Evolutionary conservation across 2,113 vertebrate species (phyloP), one percentile per base, ranked within the genome.

Genomic region (Engraulis encrasicolus): DNA sequence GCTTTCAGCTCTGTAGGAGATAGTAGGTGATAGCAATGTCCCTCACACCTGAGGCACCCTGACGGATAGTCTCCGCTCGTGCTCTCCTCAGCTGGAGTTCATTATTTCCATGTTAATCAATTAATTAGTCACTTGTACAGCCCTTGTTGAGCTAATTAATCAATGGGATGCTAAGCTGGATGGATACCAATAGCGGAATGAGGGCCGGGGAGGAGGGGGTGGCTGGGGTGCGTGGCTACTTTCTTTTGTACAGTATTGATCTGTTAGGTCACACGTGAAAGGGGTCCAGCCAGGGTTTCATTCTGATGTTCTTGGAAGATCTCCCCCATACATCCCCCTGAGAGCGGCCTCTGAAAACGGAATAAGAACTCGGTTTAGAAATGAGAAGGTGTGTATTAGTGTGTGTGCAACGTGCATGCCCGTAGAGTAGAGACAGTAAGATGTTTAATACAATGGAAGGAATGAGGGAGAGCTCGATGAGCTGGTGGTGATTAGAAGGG

Each of bases 101-200:
- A 23, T 61, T 12, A 18, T 6, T 81, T 37, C 40, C 12, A 74
- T 74, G 66, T 74, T 74, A 74, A 74, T 74, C 66, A 74, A 31
- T 34, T 74, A 34, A 74, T 74, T 74, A 31, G 66, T 74, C 66
- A 74, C 31, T 15, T 74, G 31, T 15, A 74, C 27, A 27, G 27
- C 58, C 23, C n/a, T 31, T 74, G 66, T 74, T 18, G 66, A 74
- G 66, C 27, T 74, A 74, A 74, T 74, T 31, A 15, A 74, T 74
- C 66, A 74, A 31, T 74, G 31, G 66, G 31, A 34, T 74, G 66
- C 66, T 74, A 74, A 74, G 66, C 27, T 74, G 66, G 66, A 74
- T 74, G 34, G 66, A 34, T 74, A 74, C 7, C 58, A 66, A 27
- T n/a, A n/a, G 23, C 31, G 58, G 31, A 66, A 3, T 7, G 23